Percentiles rank a stretch among this genome's conserved stretches.
phyloP scores from a whole-genome alignment of 2,797 vertebrate species.

The Dromococcyx pavoninus region DNA sequence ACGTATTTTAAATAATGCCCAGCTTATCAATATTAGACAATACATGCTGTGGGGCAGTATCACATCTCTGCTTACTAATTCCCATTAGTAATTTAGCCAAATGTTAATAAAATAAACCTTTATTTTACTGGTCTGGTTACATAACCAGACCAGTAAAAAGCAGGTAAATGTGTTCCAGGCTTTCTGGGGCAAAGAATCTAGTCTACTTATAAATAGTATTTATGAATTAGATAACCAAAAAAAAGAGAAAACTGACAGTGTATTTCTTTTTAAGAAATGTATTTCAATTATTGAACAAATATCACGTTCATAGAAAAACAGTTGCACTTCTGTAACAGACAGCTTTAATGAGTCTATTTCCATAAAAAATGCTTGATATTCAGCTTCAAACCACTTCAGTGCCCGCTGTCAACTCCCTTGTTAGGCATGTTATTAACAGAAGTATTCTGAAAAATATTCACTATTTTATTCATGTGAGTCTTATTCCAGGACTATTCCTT shows the following conservation, averaged over 20 bases:
- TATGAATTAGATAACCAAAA: neutral
- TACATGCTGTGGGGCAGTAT: neutral
- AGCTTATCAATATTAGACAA: neutral
- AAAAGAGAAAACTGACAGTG: neutral
- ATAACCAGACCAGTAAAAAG: neutral
- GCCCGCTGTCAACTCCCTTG: neutral
- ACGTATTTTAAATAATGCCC: neutral
- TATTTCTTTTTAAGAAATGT: neutral
- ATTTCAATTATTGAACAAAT: constrained; percentile 19
- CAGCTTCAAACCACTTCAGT: constrained; percentile 18
- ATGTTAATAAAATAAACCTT: neutral
- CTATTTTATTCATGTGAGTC: neutral
- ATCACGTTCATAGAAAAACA: neutral
- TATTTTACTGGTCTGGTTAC: neutral
- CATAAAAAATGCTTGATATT: constrained; percentile 47
- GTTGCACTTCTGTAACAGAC: neutral
- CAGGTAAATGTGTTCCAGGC: neutral
- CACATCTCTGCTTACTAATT: neutral
- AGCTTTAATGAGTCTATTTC: constrained; percentile 41
- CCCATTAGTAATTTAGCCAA: neutral
- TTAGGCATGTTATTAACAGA: constrained; percentile 22
- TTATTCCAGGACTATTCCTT: neutral
- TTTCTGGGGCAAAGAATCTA: neutral
- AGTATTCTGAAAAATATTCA: neutral
- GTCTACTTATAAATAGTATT: neutral